Percentiles rank a stretch among this genome's conserved stretches.
Evolutionary conservation across 2,113 vertebrate species (phyloP).

Genomic region (Rynchops niger): DNA sequence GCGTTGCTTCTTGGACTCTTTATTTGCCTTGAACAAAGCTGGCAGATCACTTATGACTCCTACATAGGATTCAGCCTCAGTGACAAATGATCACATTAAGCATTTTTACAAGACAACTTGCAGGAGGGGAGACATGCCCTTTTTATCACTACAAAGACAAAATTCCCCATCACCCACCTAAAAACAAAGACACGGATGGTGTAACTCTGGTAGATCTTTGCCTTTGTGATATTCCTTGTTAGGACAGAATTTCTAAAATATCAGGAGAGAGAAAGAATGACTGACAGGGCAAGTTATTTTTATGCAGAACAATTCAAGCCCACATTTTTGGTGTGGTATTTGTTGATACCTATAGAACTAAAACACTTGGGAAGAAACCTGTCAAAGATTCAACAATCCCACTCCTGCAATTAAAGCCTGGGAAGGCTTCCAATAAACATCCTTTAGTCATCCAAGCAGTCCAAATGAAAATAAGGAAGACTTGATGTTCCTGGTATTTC

Average conservation of each 20-base stretch:
- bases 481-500: conserved; percentile 40
- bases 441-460: conserved; percentile 48
- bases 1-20: background rate
- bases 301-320: background rate
- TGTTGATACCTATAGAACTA: conserved; percentile 34
- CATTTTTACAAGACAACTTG: background rate
- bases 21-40: background rate
- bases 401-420: conserved; percentile 26
- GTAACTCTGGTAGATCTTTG: background rate
- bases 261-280: background rate
- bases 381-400: conserved; percentile 35
- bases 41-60: background rate
- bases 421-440: conserved; percentile 55
- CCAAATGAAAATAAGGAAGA: conserved; percentile 40
- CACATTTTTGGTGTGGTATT: background rate
- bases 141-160: background rate
- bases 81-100: background rate
- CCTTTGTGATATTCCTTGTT: background rate
- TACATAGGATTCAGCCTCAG: background rate
- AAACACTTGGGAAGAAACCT: conserved; percentile 32
- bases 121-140: background rate
- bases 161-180: background rate
- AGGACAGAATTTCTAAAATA: background rate
- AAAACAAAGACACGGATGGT: background rate
- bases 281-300: background rate